Percentiles rank a stretch among this genome's conserved stretches.
Evolutionary conservation across 1,140 invertebrate genomes (phyloP).

Genomic region (Cyclargus thomasi): DNA sequence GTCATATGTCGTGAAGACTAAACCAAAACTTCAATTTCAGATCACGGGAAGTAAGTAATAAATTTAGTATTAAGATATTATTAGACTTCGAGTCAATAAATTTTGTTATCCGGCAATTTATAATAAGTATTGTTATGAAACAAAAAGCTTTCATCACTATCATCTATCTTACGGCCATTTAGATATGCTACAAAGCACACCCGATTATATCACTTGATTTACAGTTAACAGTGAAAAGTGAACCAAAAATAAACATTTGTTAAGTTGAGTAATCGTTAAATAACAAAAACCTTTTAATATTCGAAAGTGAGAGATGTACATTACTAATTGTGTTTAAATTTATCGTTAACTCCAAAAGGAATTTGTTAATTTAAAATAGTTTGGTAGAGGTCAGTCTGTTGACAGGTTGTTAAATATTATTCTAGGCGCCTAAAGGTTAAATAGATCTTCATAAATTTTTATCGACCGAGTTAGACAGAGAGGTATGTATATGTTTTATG

Average conservation of each 20-base stretch:
- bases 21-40: no score
- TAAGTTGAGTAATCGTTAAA: not conserved
- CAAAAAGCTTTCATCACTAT: not conserved
- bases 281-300: not conserved
- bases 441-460: no score
- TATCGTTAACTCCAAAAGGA: not conserved
- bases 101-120: not conserved
- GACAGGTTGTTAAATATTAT: not conserved
- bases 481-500: not conserved
- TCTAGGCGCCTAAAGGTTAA: no score
- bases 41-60: no score
- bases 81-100: not conserved
- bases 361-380: not conserved
- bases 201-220: slow-evolving; percentile 6
- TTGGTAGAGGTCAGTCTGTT: not conserved
- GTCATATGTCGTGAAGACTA: no score
- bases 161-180: not conserved
- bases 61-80: no score
- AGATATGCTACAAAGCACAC: slow-evolving; percentile 3
- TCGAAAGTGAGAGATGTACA: not conserved
- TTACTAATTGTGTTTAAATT: not conserved
- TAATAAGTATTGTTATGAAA: not conserved
- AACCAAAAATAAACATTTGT: slow-evolving; percentile 8
- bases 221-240: not conserved
- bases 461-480: no score